Evolutionary conservation across 1,140 invertebrate genomes (phyloP).

Genomic region (Thaumatotibia leucotreta): DNA sequence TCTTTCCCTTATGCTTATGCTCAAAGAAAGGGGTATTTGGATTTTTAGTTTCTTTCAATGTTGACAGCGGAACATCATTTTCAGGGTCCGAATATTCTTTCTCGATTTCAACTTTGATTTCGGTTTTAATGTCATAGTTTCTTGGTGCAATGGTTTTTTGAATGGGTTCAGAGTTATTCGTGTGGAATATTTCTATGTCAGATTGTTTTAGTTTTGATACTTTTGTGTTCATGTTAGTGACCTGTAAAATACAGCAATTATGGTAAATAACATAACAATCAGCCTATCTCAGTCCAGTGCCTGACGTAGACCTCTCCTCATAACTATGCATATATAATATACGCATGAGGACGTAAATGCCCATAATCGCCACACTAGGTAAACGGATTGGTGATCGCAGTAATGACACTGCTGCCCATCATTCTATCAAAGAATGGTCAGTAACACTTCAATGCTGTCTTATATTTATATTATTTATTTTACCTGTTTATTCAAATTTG

Average conservation of each 20-base stretch:
- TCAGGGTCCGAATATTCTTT: constrained; percentile 30
- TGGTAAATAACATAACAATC: no score
- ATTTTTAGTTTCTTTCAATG: constrained; percentile 21
- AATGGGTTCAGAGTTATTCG: neutral
- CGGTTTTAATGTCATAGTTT: constrained; percentile 20
- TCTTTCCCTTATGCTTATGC: constrained; percentile 37
- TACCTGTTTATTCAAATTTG: constrained; percentile 30
- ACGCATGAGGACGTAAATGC: no score
- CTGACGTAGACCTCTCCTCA: no score
- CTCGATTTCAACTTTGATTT: constrained; percentile 49
- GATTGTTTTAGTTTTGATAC: constrained; percentile 1
- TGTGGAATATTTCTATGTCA: constrained; percentile 29
- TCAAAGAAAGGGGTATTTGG: constrained; percentile 15
- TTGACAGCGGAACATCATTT: constrained; percentile 23
- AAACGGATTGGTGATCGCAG: no score
- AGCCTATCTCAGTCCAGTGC: no score
- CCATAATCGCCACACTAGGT: no score
- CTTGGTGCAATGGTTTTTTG: neutral
- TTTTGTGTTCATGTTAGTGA: neutral
- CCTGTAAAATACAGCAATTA: neutral
- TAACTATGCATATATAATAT: no score
- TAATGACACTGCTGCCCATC: no score
- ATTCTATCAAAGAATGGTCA: no score
- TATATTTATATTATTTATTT: no score
- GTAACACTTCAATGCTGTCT: no score